These are phyloP conservation scores for Drosophila tani DNA, from an alignment of 1,140 invertebrate species.

Conservation along the genomic window DNA sequence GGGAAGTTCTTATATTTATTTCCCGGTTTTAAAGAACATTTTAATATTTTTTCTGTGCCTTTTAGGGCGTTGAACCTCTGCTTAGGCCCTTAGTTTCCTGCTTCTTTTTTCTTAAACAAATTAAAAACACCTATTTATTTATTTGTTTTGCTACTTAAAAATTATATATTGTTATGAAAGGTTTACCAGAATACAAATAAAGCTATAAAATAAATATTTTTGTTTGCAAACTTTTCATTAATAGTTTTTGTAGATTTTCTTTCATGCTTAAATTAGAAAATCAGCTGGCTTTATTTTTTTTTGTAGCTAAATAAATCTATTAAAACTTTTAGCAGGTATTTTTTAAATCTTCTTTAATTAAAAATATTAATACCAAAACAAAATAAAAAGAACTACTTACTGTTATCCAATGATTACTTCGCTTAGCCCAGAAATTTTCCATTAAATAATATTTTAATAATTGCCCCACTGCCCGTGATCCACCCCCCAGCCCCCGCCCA, in stretches of 20 bases:
- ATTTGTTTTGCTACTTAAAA: slow-evolving; percentile 7
- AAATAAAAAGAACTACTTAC: slow-evolving; percentile 13
- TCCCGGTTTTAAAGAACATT: not conserved
- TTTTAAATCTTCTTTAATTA: not conserved
- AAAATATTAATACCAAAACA: not conserved
- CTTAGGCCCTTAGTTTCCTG: not conserved
- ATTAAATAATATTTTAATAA: not conserved
- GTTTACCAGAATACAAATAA: not conserved
- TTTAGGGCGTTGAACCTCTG: not conserved
- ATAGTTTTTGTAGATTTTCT: too few relatives aligned
- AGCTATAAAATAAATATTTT: not conserved
- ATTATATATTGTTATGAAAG: not conserved
- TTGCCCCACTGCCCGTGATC: slow-evolving; percentile 2
- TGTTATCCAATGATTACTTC: slow-evolving; percentile 28
- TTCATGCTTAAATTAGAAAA: not conserved
- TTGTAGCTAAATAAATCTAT: not conserved
- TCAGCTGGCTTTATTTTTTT: too few relatives aligned
- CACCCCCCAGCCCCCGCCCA: slow-evolving; percentile 4
- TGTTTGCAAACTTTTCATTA: not conserved
- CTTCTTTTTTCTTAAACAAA: not conserved
- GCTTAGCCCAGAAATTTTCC: slow-evolving; percentile 43
- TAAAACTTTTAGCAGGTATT: too few relatives aligned
- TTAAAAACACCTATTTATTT: not conserved
- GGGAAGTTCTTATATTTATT: not conserved
- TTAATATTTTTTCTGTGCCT: not conserved